Base-by-base conservation (phyloP, 2,888 invertebrate species). In the Latrodectus hesperus region DNA sequence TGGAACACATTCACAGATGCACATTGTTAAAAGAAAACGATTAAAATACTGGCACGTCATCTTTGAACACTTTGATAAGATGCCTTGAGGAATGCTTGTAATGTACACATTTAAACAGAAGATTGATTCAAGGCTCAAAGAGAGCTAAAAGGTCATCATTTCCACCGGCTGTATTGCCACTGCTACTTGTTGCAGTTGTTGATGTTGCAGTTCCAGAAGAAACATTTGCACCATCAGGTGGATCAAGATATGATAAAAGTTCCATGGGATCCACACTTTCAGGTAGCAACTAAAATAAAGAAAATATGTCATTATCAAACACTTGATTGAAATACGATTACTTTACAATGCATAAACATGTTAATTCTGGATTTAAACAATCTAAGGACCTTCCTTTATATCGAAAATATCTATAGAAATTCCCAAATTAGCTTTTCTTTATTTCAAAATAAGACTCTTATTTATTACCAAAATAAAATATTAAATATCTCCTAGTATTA, bases 181-280 rank as follows among this genome's bases (percentile, higher is more conserved):
- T 80, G 71, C 73, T 84, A n/a, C 81, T 88, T 14, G 83, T 82
- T 17, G 84, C 79, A n/a, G 81, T 82, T 9, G 84, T 85, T 14
- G 84, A 79, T 49, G 89, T 88, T 9, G 84, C 65, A 17, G 84
- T 85, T 49, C 81, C 88, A 14, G 84, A 80, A 17, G 88, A 76
- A 8, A 55, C 81, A 88, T 95, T 95, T 90, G 95, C 95, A n/a
- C 55, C 55, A 68, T 96, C 96, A 67, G 94, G 96, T 74, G 98
- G 96, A 92, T 98, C 98, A 92, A 98, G 93, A 93, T 98, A 98
- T 90, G 98, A 97, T 87, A 98, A 94, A 91, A 98, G 94, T 93
- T 98, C 98, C 96, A 98, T 96, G 9, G 98, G 97, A 93, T 98
- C 98, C 90, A 96, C 96, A 92, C 96, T 96, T 92, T 98, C 97